Evolutionary conservation across 2,888 invertebrate species (phyloP), one percentile per base, ranked within the genome.

Genomic region (Teleogryllus oceanicus): DNA sequence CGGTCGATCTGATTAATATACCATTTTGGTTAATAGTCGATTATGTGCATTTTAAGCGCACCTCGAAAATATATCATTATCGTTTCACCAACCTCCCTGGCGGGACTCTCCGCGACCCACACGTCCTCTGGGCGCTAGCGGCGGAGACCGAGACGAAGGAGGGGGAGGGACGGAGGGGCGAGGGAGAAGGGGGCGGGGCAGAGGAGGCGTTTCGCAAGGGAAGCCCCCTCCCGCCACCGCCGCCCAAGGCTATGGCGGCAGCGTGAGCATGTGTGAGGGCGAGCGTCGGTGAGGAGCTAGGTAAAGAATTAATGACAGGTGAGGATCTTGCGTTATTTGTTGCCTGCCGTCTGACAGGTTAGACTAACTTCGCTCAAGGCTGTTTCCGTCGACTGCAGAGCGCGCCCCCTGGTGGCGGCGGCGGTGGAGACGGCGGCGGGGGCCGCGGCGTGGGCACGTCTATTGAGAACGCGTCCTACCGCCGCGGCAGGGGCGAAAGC

Each of bases 281-380:
- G 62, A 62, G 37, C 37, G 37, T 37, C n/a, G 16, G n/a, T n/a
- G 62, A 62, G 62, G n/a, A 8, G 16, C 16, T 18, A 62, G n/a
- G 62, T n/a, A 62, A 62, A 62, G 62, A n/a, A 62, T 62, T 62
- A 62, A 62, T 62, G 62, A 62, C 62, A 62, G 62, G 62, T 62
- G 62, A 62, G n/a, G 62, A 62, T 62, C 62, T 18, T 62, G 62
- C 62, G 62, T 62, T 62, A 62, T 62, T 62, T 62, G 62, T 62
- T 18, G 62, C 62, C 62, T n/a, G 62, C 62, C n/a, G 62, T 62
- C 62, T 18, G 62, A 62, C 62, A 62, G 62, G 62, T 62, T 62
- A 62, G 18, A 37, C 24, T 37, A 37, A 37, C 24, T 37, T 4
- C 24, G 24, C 24, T 37, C 24, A 37, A 37, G 24, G 24, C 24